Base-by-base conservation (phyloP, 1,140 invertebrate species). In the Vanessa atalanta region DNA sequence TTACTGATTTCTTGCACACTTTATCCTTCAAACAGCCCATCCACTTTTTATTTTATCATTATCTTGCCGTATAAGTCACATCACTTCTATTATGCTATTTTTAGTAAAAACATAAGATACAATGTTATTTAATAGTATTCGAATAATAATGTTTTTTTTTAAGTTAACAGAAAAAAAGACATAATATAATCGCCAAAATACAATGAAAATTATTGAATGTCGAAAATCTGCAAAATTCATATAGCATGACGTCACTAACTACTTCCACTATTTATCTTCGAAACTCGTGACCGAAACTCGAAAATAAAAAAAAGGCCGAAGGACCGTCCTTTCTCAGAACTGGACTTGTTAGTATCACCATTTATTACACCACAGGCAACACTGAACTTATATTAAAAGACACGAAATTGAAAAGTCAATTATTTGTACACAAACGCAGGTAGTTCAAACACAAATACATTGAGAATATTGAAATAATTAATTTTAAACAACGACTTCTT, bases 331-430 rank as follows among this genome's bases (percentile, higher is more conserved):
- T 91, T 91, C 89, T 75, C 76, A 86, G 89, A 91, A 90, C 48
- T 79, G 81, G 75, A 86, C 88, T 89, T 89, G 88, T 90, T 90
- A 91, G 88, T 88, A 87, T 84, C 86, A 86, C 81, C 86, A 91
- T 91, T 91, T 88, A 91, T 91, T 85, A 91, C 88, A 83, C 86
- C 87, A 81, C 82, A 83, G 89, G 86, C 84, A 81, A 70, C 75
- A 78, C 57, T 8, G 55, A 47, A 23, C 71, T 61, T 57, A 75
- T 79, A 84, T 83, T 85, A 83, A 82, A 72, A 84, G 72, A 76
- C 73, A 78, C 83, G 57, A 80, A 84, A 88, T 87, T 87, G 82
- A 84, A 84, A 86, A 85, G 76, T 83, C 81, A 83, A 84, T 85
- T 87, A 85, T 85, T 83, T 80, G 78, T 72, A 72, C 70, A 69